A percentile compares a stretch with the other conserved stretches of the same genome.
phyloP scores from a whole-genome alignment of 2,888 invertebrate genomes.

The Apotomis capreana region DNA sequence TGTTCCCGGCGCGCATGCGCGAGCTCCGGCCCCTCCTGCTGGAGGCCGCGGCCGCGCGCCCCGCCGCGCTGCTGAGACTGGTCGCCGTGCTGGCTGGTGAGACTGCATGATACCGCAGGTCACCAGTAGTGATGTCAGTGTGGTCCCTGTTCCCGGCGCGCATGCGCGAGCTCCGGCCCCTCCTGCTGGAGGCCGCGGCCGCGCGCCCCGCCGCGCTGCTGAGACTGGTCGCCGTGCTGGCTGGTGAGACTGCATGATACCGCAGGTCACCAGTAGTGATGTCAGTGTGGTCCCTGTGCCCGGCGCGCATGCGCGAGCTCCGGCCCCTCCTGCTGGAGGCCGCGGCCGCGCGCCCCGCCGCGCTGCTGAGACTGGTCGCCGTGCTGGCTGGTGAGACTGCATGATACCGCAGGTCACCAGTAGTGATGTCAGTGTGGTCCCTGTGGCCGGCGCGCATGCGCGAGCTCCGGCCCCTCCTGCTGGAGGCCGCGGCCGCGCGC shows the following conservation, averaged over 20 bases:
- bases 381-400: slow-evolving; percentile 54
- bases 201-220: slow-evolving; percentile 51
- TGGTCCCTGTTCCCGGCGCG: slow-evolving; percentile 50
- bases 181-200: slow-evolving; percentile 46
- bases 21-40: slow-evolving; percentile 58
- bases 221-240: slow-evolving; percentile 54
- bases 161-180: slow-evolving; percentile 57
- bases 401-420: slow-evolving; percentile 44
- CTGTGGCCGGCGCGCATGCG: slow-evolving; percentile 52
- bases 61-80: slow-evolving; percentile 55
- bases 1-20: slow-evolving; percentile 51
- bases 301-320: slow-evolving; percentile 56
- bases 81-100: slow-evolving; percentile 55
- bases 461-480: slow-evolving; percentile 57
- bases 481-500: slow-evolving; percentile 41
- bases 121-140: slow-evolving; percentile 44
- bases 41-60: slow-evolving; percentile 41
- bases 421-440: slow-evolving; percentile 46
- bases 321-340: slow-evolving; percentile 52
- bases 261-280: slow-evolving; percentile 45
- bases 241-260: no score
- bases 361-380: slow-evolving; percentile 55
- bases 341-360: slow-evolving; percentile 47
- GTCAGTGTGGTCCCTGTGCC: slow-evolving; percentile 46
- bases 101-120: no score